Conservation (phyloP, 2,797 vertebrate species). For the Trachops cirrhosus region DNA sequence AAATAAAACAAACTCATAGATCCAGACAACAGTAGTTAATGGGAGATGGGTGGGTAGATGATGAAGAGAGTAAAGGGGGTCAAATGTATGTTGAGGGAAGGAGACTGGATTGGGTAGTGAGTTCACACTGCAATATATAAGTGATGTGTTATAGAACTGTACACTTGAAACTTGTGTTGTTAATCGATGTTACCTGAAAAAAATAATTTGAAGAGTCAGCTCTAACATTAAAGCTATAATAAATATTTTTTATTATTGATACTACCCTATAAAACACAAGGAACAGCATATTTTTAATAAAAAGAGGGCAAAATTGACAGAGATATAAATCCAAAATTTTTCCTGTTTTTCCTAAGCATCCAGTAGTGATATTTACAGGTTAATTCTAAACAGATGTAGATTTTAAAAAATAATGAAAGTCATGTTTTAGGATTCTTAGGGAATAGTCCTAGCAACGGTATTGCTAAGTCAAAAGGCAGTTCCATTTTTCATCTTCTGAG, state of each 20-base stretch:
- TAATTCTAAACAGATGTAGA: slow-evolving; percentile 75
- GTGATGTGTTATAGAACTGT: not conserved
- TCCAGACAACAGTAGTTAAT: not conserved
- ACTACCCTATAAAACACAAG: slow-evolving; percentile 68
- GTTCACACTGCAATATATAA: not conserved
- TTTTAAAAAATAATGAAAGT: slow-evolving; percentile 68
- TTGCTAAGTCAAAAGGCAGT: too few relatives aligned
- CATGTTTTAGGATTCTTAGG: slow-evolving; percentile 53
- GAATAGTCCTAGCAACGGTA: too few relatives aligned
- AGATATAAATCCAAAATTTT: slow-evolving; percentile 37
- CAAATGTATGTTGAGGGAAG: not conserved
- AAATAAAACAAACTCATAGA: not conserved
- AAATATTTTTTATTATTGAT: slow-evolving; percentile 66
- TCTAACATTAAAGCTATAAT: slow-evolving; percentile 65
- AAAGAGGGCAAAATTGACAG: slow-evolving; percentile 56
- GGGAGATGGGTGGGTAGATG: not conserved
- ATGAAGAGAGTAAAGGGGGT: not conserved
- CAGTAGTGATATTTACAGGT: slow-evolving; percentile 72
- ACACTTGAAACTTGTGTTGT: not conserved
- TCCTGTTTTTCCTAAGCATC: slow-evolving; percentile 58
- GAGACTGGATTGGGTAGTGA: not conserved
- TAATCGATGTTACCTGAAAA: not conserved
- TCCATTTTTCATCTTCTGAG: too few relatives aligned
- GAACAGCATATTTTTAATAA: slow-evolving; percentile 74
- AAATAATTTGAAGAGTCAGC: not conserved